Percentiles rank a stretch among this genome's conserved stretches.
Conservation (phyloP, 2,797 vertebrate species). For the Gephyroberyx darwinii region DNA sequence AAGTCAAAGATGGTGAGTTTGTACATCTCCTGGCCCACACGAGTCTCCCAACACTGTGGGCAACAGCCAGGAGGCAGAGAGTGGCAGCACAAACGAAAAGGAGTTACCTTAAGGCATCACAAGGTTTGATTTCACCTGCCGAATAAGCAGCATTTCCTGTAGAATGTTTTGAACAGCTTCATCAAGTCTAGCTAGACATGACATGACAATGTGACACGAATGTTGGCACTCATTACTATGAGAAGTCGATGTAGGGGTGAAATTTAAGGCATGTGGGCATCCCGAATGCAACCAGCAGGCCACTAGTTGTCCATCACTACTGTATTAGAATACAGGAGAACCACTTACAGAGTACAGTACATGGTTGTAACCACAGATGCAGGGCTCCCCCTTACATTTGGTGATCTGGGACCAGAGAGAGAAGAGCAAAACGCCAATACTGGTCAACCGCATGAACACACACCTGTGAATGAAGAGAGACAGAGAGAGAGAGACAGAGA, state of each 20-base stretch:
- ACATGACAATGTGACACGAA: no score
- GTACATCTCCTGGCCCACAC: slow-evolving; percentile 97
- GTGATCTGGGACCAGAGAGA: slow-evolving; percentile 92
- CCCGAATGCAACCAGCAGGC: not conserved
- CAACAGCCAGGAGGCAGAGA: not conserved
- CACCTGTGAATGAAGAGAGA: slow-evolving; percentile 79
- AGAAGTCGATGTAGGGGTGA: not conserved
- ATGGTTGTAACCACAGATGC: slow-evolving; percentile 92
- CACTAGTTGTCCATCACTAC: not conserved
- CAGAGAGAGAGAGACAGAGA: no score
- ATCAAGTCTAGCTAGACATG: no score
- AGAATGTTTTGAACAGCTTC: no score
- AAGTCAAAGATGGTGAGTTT: slow-evolving; percentile 97
- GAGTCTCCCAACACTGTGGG: slow-evolving; percentile 94
- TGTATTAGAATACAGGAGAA: not conserved
- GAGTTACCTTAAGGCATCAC: not conserved
- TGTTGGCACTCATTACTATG: not conserved
- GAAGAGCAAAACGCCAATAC: slow-evolving; percentile 90
- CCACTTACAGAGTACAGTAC: slow-evolving; percentile 87
- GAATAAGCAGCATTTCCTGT: not conserved
- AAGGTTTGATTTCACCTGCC: not conserved
- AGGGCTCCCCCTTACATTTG: slow-evolving; percentile 70
- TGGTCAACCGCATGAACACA: slow-evolving; percentile 94
- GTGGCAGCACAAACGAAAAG: not conserved
- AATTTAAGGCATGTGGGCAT: not conserved